These are phyloP conservation scores for Napeogenes inachia DNA, from an alignment of 2,888 invertebrate genomes.

Conservation along the genomic window DNA sequence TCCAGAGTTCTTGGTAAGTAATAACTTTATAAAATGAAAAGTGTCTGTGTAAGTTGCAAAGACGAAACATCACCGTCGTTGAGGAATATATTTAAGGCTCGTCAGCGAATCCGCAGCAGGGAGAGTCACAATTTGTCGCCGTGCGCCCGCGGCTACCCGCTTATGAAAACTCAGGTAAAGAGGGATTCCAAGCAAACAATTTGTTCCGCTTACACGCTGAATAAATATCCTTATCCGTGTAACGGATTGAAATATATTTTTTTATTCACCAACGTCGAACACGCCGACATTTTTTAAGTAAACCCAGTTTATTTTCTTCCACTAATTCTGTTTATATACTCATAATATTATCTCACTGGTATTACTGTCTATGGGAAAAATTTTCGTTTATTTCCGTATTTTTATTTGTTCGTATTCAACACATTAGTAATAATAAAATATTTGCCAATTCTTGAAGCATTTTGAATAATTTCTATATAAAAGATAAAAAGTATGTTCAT, in stretches of 20 bases:
- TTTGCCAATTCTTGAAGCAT: too few relatives aligned
- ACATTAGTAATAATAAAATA: too few relatives aligned
- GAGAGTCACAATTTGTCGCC: constrained; percentile 63
- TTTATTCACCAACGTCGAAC: constrained; percentile 22
- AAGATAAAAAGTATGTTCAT: too few relatives aligned
- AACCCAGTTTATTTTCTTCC: constrained; percentile 21
- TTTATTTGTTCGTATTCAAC: background rate
- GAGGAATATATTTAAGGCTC: constrained; percentile 61
- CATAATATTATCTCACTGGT: constrained; percentile 22
- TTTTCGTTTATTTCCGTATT: constrained; percentile 15
- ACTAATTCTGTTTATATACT: constrained; percentile 24
- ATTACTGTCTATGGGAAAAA: constrained; percentile 15
- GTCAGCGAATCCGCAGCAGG: constrained; percentile 59
- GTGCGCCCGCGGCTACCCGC: constrained; percentile 58
- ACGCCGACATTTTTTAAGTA: constrained; percentile 25
- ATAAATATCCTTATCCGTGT: constrained; percentile 66
- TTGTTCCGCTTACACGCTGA: constrained; percentile 67
- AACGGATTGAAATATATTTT: constrained; percentile 53
- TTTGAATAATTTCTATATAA: too few relatives aligned
- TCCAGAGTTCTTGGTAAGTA: constrained; percentile 4
- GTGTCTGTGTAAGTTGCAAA: constrained; percentile 23
- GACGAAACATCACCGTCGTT: constrained; percentile 31
- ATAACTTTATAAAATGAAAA: constrained; percentile 12
- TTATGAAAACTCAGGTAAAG: constrained; percentile 73
- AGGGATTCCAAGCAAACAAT: constrained; percentile 64